Base-by-base conservation (phyloP, 2,888 invertebrate species). In the Leptarthrus brevirostris region DNA sequence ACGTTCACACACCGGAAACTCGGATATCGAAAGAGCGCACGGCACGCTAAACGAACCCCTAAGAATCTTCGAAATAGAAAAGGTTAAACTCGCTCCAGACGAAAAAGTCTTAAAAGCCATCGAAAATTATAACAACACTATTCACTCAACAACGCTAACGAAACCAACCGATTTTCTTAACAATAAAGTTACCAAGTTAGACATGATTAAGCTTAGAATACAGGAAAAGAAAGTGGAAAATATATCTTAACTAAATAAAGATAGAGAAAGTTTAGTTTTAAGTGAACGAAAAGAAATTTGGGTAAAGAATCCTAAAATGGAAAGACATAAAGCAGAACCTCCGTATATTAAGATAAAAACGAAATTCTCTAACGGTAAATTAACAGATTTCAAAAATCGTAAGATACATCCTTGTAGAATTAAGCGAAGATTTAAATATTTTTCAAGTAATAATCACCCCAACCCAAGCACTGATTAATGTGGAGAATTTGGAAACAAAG, bases 1-100 rank as follows among this genome's bases (percentile, higher is more conserved):
- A 49, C 66, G 20, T 66, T 72, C 56, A 54, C 58, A 74, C 10
- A 74, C 74, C 1, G 70, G 74, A 24, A 74, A 74, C n/a, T 44
- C 58, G 4, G 30, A 30, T 18, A 61, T 69, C 5, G 49, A 69
- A 47, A 70, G 54, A 26, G 64, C 54, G 16, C 73, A 73, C n/a
- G 54, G 64, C 2, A 73, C 73, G 1, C 8, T 74, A 16, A 53
- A 47, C n/a, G 74, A 74, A 44, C 64, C 52, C 20, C 12, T 73
- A 10, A 44, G 61, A 47, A 71, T 71, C 14, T 36, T 71, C 22
- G 44, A 53, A 18, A n/a, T 22, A 34, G 40, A 14, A 36, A 16
- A 49, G 22, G 58, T 36, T 14, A 53, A 18, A 30, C 36, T 34
- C 20, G 12, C 36, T 14, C n/a, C 47, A 18, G 36, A 34, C 34